Base-by-base conservation (phyloP, 2,113 vertebrate species). In the Columbina picui region DNA sequence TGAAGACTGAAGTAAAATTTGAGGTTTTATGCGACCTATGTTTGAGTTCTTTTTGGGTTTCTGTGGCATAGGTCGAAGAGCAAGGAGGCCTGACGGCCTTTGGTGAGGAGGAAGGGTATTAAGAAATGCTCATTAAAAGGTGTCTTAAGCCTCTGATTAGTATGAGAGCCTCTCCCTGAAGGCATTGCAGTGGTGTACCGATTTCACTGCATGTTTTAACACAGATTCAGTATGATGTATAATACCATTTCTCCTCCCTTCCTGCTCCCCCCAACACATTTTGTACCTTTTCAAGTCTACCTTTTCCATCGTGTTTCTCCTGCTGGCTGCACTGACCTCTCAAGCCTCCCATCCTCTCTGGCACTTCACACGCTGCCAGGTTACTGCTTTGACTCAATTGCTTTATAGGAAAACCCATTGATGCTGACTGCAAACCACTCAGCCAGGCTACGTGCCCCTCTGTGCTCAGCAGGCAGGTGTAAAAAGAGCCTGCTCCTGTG, bases 61-160 rank as follows among this genome's bases (percentile, higher is more conserved):
- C 38, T 0, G 0, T 2, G 2, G n/a, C 2, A 1, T 9, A 67
- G 34, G 34, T 52, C 52, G 39, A 84, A 61, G 43, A 70, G 15
- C 29, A 84, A 61, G n/a, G 23, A 47, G n/a, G 57, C 32, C 63
- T 55, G 30, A 26, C 0, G 2, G 30, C 32, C n/a, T 39, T 71
- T 67, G 45, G 14, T 68, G 55, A 82, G 38, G 21, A 81, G 49
- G 38, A 70, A 52, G 4, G 12, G 14, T 79, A 5, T 53, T 38
- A 77, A 81, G 41, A 68, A 92, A 50, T 13, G 22, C 17, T 50
- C 26, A 14, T 61, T 61, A n/a, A 41, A 79, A 61, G 61, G 19
- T 74, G 25, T 14, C 2, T 0, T 41, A 77, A 11, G 1, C 13
- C 16, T 87, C 59, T 0, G 0, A 1, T 39, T 18, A 39, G 5